These are phyloP conservation scores for Scytalopus superciliaris DNA, from an alignment of 2,113 vertebrate species.

Conservation along the genomic window DNA sequence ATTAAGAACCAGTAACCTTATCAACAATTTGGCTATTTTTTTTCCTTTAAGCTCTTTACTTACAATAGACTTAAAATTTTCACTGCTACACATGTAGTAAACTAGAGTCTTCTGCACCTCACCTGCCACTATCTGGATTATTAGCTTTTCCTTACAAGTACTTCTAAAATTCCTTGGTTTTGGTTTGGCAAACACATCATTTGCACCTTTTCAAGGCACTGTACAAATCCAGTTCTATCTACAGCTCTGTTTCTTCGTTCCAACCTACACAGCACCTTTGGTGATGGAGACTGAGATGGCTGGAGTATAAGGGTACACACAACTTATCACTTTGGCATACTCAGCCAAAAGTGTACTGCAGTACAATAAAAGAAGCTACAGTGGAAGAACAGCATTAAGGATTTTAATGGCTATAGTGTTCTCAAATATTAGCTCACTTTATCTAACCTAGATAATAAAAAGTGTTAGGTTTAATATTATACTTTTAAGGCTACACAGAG, in stretches of 20 bases:
- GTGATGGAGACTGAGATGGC: accelerated
- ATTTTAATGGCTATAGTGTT: not conserved
- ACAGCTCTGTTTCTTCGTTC: not conserved
- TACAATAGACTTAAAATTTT: not conserved
- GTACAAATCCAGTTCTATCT: not conserved
- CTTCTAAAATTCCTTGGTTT: not conserved
- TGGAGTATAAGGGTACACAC: not conserved
- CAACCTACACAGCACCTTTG: not conserved
- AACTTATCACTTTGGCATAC: not conserved
- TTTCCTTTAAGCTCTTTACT: not conserved
- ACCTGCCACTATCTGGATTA: not conserved
- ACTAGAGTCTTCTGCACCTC: not conserved
- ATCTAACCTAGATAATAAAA: not conserved
- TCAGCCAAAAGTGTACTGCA: not conserved
- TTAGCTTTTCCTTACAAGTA: not conserved
- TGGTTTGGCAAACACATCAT: not conserved
- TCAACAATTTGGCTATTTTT: not conserved
- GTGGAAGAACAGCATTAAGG: not conserved
- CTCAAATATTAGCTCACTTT: not conserved
- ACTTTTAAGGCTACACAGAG: not conserved
- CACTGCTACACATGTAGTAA: not conserved
- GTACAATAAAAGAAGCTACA: not conserved
- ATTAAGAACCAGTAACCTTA: not conserved
- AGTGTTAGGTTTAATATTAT: not conserved
- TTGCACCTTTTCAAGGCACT: not conserved